Base-by-base conservation (phyloP, 2,888 invertebrate species). In the Neoascia interrupta region DNA sequence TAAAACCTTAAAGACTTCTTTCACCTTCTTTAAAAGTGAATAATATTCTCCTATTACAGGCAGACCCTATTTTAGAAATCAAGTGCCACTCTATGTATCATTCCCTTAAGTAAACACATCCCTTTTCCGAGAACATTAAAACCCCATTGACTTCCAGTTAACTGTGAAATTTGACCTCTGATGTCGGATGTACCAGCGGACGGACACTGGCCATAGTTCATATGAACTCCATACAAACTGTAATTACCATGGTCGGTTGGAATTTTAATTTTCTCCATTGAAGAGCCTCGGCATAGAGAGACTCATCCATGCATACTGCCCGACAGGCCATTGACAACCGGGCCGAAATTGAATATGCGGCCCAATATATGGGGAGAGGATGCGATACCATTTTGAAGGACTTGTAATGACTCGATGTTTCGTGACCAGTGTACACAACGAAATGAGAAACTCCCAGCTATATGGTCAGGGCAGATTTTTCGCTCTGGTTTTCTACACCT, bases 351-450 rank as follows among this genome's bases (percentile, higher is more conserved):
- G 56, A 66, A 66, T 66, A 66, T 66, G 53, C 68, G 26, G 37
- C 31, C 60, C 16, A 54, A 37, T 60, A 51, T 49, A 26, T 61
- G 15, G 26, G 13, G 26, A 19, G 34, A 49, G 68, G 45, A 58
- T 56, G 54, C 49, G n/a, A 69, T 26, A 26, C 45, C 31, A 51
- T 18, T 45, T 37, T 37, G 37, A 70, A 75, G 63, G 70, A 75
- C 58, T 47, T 76, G 70, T 64, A 58, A 70, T 70, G 53, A 70
- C 58, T 70, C 56, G 51, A 63, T 63, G 56, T 63, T 75, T 68
- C 75, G 63, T 75, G 70, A 70, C 63, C 66, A 56, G 49, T 37
- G 41, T 75, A 56, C 49, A 56, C 56, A 75, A 63, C 43, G 54
- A 75, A 63, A 74, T 61, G 47, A 34, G 54, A 39, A 26, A 54